Percentiles rank a stretch among this genome's conserved stretches.
These are phyloP conservation scores for Corapipo altera DNA, from an alignment of 2,113 vertebrate genomes.

Conservation along the genomic window DNA sequence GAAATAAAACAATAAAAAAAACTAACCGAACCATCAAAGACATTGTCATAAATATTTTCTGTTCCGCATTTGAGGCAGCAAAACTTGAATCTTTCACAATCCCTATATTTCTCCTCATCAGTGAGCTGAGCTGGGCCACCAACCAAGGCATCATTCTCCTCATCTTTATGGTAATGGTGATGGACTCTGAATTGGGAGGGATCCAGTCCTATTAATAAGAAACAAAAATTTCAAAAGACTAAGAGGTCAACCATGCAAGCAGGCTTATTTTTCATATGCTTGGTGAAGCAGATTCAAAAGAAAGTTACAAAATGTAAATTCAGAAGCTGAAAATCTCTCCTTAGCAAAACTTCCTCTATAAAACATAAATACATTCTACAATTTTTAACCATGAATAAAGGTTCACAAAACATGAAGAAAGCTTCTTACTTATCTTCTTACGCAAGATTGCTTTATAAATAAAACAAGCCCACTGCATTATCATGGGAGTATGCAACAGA, in stretches of 20 bases:
- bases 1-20: background rate
- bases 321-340: conserved; percentile 46
- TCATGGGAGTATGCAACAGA: conserved; percentile 45
- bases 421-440: conserved; percentile 59
- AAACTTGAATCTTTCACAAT: conserved; percentile 92
- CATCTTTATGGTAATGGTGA: conserved; percentile 89
- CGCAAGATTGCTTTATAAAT: conserved; percentile 68
- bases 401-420: conserved; percentile 30
- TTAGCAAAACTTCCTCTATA: conserved; percentile 19
- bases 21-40: conserved; percentile 93
- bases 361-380: conserved; percentile 28
- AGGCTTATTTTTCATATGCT: conserved; percentile 55
- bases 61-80: conserved; percentile 86
- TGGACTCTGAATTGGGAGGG: conserved; percentile 90
- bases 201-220: conserved; percentile 86
- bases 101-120: conserved; percentile 93
- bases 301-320: conserved; percentile 47
- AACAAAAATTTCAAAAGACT: conserved; percentile 68
- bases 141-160: conserved; percentile 85
- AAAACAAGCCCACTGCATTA: conserved; percentile 62
- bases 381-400: conserved; percentile 52
- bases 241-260: conserved; percentile 58
- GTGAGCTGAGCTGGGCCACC: conserved; percentile 89
- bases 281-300: conserved; percentile 53
- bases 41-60: conserved; percentile 90